These are phyloP conservation scores for Rhopalosiphum maidis DNA, from an alignment of 1,140 invertebrate genomes.

Conservation along the genomic window DNA sequence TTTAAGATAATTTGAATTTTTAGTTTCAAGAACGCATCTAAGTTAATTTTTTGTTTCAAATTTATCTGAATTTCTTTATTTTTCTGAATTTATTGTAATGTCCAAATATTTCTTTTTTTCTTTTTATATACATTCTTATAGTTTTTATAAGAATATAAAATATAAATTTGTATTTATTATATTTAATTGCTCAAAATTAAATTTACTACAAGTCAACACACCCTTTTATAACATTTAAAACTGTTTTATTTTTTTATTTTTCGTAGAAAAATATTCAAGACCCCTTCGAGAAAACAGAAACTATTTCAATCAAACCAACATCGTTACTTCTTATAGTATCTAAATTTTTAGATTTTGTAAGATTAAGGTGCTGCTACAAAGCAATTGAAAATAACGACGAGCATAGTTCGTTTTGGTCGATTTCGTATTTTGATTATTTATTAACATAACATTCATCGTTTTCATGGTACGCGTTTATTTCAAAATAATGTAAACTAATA, in stretches of 20 bases:
- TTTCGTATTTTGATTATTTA: background rate
- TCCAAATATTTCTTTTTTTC: background rate
- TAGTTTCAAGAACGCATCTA: background rate
- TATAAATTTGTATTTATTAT: background rate
- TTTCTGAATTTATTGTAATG: background rate
- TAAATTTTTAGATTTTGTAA: background rate
- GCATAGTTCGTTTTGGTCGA: background rate
- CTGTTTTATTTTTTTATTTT: background rate
- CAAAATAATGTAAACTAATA: background rate
- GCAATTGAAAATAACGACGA: background rate
- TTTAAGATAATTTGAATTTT: slow-evolving; percentile 5
- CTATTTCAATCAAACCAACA: background rate
- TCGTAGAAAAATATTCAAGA: background rate
- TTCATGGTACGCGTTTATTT: background rate
- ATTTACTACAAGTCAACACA: background rate
- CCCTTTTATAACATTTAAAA: background rate
- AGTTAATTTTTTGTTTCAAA: background rate
- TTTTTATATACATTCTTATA: background rate
- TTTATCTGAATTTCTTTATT: too few relatives aligned
- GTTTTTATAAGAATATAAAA: too few relatives aligned
- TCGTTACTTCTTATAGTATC: background rate
- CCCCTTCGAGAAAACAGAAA: background rate
- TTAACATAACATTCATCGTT: background rate
- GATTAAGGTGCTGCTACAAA: background rate
- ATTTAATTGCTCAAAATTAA: background rate